Evolutionary conservation across 2,113 vertebrate species (phyloP).

Genomic region (Erythrolamprus reginae): DNA sequence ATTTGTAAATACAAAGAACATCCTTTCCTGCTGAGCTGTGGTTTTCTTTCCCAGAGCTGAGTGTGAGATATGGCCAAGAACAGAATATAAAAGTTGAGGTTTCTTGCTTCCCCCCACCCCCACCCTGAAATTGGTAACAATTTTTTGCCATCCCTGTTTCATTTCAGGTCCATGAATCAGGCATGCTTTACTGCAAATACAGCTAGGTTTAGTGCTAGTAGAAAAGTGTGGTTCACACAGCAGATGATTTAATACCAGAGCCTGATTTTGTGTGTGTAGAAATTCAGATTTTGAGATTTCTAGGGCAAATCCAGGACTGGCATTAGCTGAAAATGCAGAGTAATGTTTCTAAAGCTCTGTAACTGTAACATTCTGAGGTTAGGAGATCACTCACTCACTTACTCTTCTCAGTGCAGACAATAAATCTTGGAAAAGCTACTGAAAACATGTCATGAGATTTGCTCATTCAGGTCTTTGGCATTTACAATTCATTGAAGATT

Average conservation of each 20-base stretch:
- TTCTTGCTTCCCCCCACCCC: fast-evolving
- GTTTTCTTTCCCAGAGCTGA: background rate
- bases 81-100: background rate
- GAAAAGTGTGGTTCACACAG: background rate
- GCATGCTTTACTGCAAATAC: background rate
- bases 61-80: background rate
- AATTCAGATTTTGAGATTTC: background rate
- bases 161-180: background rate
- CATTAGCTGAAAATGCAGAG: background rate
- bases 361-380: conserved; percentile 8
- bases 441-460: conserved; percentile 3
- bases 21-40: background rate
- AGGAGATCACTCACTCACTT: conserved; percentile 31
- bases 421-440: conserved; percentile 39
- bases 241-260: background rate
- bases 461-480: conserved; percentile 8
- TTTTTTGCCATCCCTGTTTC: background rate
- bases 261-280: background rate
- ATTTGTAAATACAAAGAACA: background rate
- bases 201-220: background rate
- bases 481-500: conserved; percentile 34
- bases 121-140: background rate
- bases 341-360: background rate
- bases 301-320: conserved; percentile 1
- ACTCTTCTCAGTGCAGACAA: conserved; percentile 16